Base-by-base conservation (phyloP, 35 echinoderm and acorn worm species). In the Holothuria glaberrima region DNA sequence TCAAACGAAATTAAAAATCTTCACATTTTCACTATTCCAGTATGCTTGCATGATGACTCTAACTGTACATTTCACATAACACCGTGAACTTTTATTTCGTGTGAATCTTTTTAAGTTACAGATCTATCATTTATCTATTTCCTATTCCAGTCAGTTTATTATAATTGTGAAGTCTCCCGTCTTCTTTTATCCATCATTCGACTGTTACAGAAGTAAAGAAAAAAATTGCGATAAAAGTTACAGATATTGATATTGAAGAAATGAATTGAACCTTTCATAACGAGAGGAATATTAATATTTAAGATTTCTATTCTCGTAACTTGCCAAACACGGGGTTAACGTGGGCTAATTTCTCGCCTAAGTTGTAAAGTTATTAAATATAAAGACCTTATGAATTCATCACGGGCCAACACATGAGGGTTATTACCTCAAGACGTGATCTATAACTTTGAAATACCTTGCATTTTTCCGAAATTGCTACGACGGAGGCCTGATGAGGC, bases 321-420 rank as follows among this genome's bases (percentile, higher is more conserved):
- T 69, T 69, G 66, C 21, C 66, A 69, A 69, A 69, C 66, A 69
- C 14, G 50, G 66, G 31, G 66, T 69, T 69, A 69, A 69, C 25
- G 25, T 33, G 66, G 66, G 66, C 25, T 69, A 69, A 69, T 69
- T 69, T 69, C 66, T 26, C 66, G 31, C 66, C 66, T 29, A 69
- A 69, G 66, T 69, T 33, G 66, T 69, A 69, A 69, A 69, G 66
- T 69, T 69, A 69, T 69, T 69, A 69, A 69, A 69, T 69, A 69
- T 69, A 69, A 69, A 69, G 66, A 69, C 66, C 31, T 33, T 26
- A 33, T 69, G 31, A 54, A 54, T 54, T 54, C 50, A 54, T 54
- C 50, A 54, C 9, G 50, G 50, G 16, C 50, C 50, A 54, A 17
- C 50, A 54, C 50, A 54, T 5, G 50, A 54, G 50, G 50, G 25